Base-by-base conservation (phyloP, 2,113 vertebrate species). In the Malaclemys terrapin region DNA sequence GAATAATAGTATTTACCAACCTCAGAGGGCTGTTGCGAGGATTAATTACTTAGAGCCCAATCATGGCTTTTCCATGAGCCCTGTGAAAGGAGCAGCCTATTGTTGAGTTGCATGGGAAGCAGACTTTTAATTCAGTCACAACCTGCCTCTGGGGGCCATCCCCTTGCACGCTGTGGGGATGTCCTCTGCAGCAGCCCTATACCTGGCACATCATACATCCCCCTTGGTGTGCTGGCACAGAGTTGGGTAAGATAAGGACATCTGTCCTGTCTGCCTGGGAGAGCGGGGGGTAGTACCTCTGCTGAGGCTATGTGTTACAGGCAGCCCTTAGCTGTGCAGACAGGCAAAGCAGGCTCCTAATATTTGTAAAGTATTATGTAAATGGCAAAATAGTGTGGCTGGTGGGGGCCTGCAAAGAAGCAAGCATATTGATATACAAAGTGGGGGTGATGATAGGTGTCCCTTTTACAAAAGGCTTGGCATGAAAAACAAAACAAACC, bases 401-500 rank as follows among this genome's bases (percentile, higher is more conserved):
- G 75, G 86, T 49, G 57, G 25, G 53, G 90, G 53, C 81, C 31
- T 11, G 45, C 27, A 12, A 92, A 95, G 69, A 72, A 88, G 81
- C 72, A 52, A 20, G 38, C 27, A 84, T 83, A 4, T 12, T 45
- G 79, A 62, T 82, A 35, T 82, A 57, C 79, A 54, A 35, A 93
- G 91, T 29, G 1, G 25, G 89, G 65, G 75, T 22, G 79, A 72
- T 56, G 80, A 56, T 9, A 82, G 54, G 14, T 56, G 87, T 49
- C 50, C 53, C 31, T 81, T 89, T 83, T 52, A 81, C 0, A 0
- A 50, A 89, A 89, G 52, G 11, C 69, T 82, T 49, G 79, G 82
- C 80, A 94, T 93, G 82, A 62, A 88, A 95, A 95, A 88, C 54
- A 89, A 89, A 50, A 94, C 90, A 2, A 27, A 27, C 42, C 6